Percentiles rank a stretch among this genome's conserved stretches.
phyloP scores from a whole-genome alignment of 2,888 invertebrate species.

The Cephus pygmeus region DNA sequence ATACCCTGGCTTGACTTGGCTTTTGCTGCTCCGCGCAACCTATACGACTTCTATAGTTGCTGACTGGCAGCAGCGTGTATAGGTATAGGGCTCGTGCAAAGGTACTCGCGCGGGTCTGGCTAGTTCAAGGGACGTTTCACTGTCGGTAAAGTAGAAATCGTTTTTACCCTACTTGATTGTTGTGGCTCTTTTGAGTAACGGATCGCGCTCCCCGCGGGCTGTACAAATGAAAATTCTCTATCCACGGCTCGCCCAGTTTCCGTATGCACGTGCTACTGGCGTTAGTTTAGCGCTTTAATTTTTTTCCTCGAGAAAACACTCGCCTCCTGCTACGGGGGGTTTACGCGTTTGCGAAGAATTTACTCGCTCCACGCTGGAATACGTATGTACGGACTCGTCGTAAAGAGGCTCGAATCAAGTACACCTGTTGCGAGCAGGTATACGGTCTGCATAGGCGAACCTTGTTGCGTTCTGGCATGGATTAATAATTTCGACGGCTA shows the following conservation, averaged over 20 bases:
- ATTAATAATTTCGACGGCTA: background rate
- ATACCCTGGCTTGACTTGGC: background rate
- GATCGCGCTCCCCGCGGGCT: background rate
- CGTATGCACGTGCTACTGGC: background rate
- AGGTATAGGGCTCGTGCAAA: background rate
- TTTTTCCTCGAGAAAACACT: background rate
- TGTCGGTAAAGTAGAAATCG: background rate
- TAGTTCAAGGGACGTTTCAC: background rate
- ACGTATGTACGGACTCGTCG: constrained; percentile 28
- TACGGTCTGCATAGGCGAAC: background rate
- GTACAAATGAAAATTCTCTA: background rate
- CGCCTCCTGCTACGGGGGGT: background rate
- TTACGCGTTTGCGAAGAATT: background rate
- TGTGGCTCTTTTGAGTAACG: background rate
- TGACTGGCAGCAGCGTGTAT: constrained; percentile 10
- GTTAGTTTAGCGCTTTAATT: background rate
- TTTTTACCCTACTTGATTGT: background rate
- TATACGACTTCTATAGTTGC: constrained; percentile 9
- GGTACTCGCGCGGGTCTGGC: constrained; percentile 16
- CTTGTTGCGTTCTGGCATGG: background rate
- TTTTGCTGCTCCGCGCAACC: constrained; percentile 1
- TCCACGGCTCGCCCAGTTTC: background rate
- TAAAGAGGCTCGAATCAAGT: constrained; percentile 41
- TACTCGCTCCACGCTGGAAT: background rate
- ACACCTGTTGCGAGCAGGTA: constrained; percentile 39